These are phyloP conservation scores for Sardina pilchardus DNA, from an alignment of 2,113 vertebrate genomes.

Conservation along the genomic window DNA sequence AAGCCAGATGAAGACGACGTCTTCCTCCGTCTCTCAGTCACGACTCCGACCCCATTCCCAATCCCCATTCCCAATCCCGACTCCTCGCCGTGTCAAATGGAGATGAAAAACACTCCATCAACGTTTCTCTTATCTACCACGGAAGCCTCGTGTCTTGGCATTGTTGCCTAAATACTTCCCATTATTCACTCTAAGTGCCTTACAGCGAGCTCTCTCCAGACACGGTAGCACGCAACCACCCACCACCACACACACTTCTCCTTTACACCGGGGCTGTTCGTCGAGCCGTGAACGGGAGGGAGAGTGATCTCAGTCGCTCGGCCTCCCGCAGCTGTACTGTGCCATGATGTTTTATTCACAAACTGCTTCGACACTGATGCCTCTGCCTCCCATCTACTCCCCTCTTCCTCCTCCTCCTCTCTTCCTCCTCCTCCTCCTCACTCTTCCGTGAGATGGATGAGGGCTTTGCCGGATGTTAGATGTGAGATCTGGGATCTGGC, in stretches of 20 bases:
- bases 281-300: conserved; percentile 2
- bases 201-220: conserved; percentile 41
- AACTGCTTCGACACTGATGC: background rate
- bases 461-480: background rate
- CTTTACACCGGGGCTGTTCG: background rate
- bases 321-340: conserved; percentile 20
- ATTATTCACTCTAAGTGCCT: conserved; percentile 54
- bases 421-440: background rate
- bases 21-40: background rate
- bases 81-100: background rate
- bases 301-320: background rate
- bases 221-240: background rate
- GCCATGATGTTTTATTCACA: conserved; percentile 4
- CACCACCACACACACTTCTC: background rate
- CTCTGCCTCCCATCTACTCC: background rate
- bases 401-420: background rate
- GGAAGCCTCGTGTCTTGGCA: conserved; percentile 47
- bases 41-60: no score
- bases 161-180: conserved; percentile 52
- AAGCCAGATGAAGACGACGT: conserved; percentile 42
- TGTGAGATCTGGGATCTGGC: conserved; percentile 16
- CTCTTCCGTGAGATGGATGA: background rate
- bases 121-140: conserved; percentile 40
- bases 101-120: conserved; percentile 20
- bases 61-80: background rate